Conservation (phyloP, 1,140 invertebrate species). For the Brachionus calyciflorus region DNA sequence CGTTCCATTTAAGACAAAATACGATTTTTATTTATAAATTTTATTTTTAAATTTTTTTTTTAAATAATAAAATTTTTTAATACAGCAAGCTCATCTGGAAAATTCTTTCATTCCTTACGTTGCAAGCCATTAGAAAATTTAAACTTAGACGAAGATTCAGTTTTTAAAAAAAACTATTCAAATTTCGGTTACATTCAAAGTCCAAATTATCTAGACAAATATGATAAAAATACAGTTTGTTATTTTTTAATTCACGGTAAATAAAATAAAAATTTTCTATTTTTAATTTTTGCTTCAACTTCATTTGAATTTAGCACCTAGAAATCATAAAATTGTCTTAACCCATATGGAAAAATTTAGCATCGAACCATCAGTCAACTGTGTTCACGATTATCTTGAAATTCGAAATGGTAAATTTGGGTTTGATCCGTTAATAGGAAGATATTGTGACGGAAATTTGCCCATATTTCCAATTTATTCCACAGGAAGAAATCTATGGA, state of each 20-base stretch:
- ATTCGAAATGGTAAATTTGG: conserved; percentile 38
- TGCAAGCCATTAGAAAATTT: conserved; percentile 16
- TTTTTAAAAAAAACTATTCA: not conserved
- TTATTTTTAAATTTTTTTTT: too few species aligned
- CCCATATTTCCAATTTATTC: conserved; percentile 33
- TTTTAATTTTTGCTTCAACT: not conserved
- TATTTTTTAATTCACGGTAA: conserved; percentile 10
- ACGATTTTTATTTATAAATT: too few species aligned
- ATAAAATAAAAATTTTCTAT: not conserved
- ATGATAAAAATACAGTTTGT: not conserved
- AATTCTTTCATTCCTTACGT: not conserved
- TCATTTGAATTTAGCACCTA: not conserved
- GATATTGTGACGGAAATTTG: not conserved
- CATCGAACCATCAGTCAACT: conserved; percentile 21
- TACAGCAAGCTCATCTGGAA: too few species aligned
- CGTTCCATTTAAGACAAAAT: too few species aligned
- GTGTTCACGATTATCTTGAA: conserved; percentile 27
- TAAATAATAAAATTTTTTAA: too few species aligned
- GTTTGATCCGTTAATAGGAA: conserved; percentile 13
- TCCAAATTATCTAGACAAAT: not conserved
- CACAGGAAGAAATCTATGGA: conserved; percentile 3
- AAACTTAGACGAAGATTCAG: not conserved
- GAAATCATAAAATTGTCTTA: conserved; percentile 3
- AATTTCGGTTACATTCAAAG: not conserved
- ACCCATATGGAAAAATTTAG: not conserved